Base-by-base conservation (phyloP, 2,113 vertebrate species). In the Oreochromis niloticus region DNA sequence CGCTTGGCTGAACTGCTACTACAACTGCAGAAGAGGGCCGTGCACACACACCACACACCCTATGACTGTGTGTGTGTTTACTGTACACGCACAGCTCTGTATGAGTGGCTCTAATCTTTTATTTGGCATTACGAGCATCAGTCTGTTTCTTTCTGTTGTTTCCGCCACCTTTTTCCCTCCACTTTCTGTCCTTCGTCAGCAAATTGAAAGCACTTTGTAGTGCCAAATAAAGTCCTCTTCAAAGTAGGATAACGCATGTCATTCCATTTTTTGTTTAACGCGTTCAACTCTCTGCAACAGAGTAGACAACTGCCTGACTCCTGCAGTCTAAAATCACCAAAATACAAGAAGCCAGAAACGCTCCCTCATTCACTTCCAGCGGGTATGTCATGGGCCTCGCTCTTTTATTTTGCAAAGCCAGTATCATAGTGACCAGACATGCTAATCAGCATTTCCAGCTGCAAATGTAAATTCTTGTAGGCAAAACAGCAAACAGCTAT, bases 1-100 rank as follows among this genome's bases (percentile, higher is more conserved):
- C 95, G 96, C 97, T 97, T 97, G 97, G 97, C 96, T 97, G 96
- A 96, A 96, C 95, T 96, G 95, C 97, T 73, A 95, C 95, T 96
- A 90, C 96, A 93, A 96, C 96, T 61, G 94, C 93, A 95, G 85
- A 94, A 93, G 91, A 92, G 95, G 39, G 43, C 36, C 88, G 19
- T 78, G 63, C 71, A 75, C 78, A 68, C 48, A 14, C 83, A 81
- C 85, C 68, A 93, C 46, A 32, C 73, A 39, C 27, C n/a, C 50
- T 84, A 54, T 34, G 19, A 81, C 36, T 82, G 24, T 27, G 80
- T 39, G 57, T 66, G 85, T 78, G 91, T 85, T 46, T 83, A 39
- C 19, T 48, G 63, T 24, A 22, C 56, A 66, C 1, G 32, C 73
- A 55, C 83, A 66, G 81, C 63, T 82, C 66, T 61, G 30, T 81